Conservation (phyloP, 2,888 invertebrate species). For the Cryptus viduatorius region DNA sequence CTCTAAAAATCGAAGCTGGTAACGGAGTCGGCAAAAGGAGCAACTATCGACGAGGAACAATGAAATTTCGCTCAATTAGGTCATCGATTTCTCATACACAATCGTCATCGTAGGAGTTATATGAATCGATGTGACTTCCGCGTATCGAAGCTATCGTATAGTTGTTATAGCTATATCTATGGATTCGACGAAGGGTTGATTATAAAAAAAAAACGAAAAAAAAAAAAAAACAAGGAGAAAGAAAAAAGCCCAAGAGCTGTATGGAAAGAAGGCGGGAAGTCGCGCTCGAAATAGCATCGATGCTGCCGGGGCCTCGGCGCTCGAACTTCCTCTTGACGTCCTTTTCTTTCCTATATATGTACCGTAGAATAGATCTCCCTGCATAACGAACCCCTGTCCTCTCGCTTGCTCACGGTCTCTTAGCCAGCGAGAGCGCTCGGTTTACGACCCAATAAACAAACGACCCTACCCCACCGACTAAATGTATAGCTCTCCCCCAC, state of each 20-base stretch:
- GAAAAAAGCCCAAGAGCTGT: background rate
- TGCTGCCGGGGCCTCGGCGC: conserved; percentile 26
- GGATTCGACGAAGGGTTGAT: conserved; percentile 14
- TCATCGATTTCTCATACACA: conserved; percentile 52
- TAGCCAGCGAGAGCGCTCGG: conserved; percentile 62
- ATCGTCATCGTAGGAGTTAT: conserved; percentile 32
- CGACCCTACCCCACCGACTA: conserved; percentile 67
- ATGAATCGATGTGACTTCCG: conserved; percentile 20
- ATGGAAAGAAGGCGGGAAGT: conserved; percentile 23
- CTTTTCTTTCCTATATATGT: conserved; percentile 14
- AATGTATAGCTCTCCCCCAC: conserved; percentile 62
- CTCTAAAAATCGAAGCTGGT: conserved; percentile 26
- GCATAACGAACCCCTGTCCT: conserved; percentile 59
- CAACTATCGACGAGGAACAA: conserved; percentile 34
- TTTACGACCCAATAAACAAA: conserved; percentile 76
- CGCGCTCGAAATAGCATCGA: conserved; percentile 14
- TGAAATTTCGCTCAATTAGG: conserved; percentile 42
- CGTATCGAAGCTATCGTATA: background rate
- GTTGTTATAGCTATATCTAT: background rate
- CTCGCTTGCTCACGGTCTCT: conserved; percentile 57
- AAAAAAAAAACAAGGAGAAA: background rate
- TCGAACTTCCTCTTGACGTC: conserved; percentile 28
- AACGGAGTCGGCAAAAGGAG: conserved; percentile 3
- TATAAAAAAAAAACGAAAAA: background rate
- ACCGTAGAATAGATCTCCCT: conserved; percentile 47